Conservation (phyloP, 2,113 vertebrate genomes). For the Plectropomus leopardus region DNA sequence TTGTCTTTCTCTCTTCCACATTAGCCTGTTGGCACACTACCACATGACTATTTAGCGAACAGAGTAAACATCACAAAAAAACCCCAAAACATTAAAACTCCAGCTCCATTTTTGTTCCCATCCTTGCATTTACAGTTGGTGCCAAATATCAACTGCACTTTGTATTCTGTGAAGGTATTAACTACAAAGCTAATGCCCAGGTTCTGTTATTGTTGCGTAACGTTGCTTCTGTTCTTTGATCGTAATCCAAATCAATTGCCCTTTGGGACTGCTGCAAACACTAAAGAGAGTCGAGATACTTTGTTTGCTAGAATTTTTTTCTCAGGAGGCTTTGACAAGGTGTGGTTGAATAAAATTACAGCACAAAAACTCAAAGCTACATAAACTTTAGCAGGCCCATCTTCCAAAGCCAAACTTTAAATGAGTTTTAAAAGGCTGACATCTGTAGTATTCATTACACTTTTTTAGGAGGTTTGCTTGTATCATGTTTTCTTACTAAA, state of each 20-base stretch:
- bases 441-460: constrained; percentile 18
- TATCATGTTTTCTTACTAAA: not conserved
- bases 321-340: constrained; percentile 24
- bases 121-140: constrained; percentile 14
- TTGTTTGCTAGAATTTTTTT: constrained; percentile 29
- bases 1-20: constrained; percentile 36
- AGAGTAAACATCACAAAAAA: constrained; percentile 16
- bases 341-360: constrained; percentile 12
- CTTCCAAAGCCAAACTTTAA: not conserved
- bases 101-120: constrained; percentile 3
- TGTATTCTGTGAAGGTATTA: constrained; percentile 32
- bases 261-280: constrained; percentile 38
- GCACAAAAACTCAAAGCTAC: not conserved
- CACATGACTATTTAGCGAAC: constrained; percentile 14
- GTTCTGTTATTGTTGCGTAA: constrained; percentile 48
- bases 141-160: constrained; percentile 39
- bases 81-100: not conserved
- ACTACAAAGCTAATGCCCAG: constrained; percentile 45
- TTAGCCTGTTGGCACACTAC: constrained; percentile 55
- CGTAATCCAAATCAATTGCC: constrained; percentile 44
- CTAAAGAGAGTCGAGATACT: constrained; percentile 21
- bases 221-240: constrained; percentile 49
- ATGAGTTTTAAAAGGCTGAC: constrained; percentile 10
- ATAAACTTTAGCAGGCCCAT: not conserved
- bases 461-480: not conserved